phyloP scores from a whole-genome alignment of 2,113 vertebrate species.

The Butorides virescens region DNA sequence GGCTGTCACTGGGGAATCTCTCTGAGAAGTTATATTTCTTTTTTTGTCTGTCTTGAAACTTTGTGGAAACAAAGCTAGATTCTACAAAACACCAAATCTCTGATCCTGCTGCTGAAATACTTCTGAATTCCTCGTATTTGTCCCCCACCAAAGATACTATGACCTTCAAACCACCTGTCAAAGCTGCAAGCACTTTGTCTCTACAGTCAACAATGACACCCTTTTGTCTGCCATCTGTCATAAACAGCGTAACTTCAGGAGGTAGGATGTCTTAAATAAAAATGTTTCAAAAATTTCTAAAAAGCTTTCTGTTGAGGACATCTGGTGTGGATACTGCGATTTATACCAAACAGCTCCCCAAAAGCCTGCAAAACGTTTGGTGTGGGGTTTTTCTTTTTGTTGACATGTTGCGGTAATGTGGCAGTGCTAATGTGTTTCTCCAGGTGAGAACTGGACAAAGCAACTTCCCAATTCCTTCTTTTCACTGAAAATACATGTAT shows the following conservation, averaged over 20 bases:
- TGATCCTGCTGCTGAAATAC: not conserved
- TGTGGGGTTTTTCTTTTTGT: not conserved
- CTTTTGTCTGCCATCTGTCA: not conserved
- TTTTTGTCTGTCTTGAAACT: not conserved
- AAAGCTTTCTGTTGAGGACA: not conserved
- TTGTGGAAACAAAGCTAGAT: not conserved
- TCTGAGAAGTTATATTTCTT: not conserved
- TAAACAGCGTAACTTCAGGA: not conserved
- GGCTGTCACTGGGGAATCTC: not conserved
- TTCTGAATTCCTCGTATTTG: not conserved
- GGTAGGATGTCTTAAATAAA: not conserved
- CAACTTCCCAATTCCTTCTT: not conserved
- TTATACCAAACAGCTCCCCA: not conserved
- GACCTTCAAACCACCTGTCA: not conserved
- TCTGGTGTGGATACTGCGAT: not conserved
- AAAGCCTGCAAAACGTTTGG: not conserved
- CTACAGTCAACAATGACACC: not conserved
- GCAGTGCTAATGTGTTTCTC: not conserved
- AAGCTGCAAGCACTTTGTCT: not conserved
- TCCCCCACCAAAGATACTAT: not conserved
- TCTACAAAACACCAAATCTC: not conserved
- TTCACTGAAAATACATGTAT: not conserved
- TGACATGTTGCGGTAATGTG: not conserved
- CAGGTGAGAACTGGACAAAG: not conserved
- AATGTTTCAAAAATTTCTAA: not conserved